These are phyloP conservation scores for Mixornis gularis DNA, from an alignment of 2,113 vertebrate species.

Conservation along the genomic window DNA sequence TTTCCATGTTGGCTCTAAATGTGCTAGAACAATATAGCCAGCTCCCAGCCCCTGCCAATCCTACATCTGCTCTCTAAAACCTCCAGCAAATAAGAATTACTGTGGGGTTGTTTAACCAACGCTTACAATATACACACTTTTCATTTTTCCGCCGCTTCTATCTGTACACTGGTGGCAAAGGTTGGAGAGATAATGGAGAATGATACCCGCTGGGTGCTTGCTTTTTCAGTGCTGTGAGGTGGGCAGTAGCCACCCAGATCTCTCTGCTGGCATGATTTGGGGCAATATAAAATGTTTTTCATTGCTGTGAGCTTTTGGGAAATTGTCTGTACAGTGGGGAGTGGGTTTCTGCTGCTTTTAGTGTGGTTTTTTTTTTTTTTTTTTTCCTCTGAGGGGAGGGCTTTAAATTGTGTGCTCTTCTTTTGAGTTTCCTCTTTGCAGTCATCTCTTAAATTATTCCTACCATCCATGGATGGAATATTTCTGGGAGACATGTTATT, in stretches of 20 bases:
- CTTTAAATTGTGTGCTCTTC: constrained; percentile 51
- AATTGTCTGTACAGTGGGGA: constrained; percentile 38
- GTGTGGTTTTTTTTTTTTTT: not conserved
- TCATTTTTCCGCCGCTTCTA: constrained; percentile 60
- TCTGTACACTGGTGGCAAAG: constrained; percentile 73
- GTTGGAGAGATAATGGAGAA: constrained; percentile 76
- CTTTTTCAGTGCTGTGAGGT: constrained; percentile 32
- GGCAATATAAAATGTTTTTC: constrained; percentile 69
- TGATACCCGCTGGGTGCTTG: constrained; percentile 57
- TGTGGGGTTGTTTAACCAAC: constrained; percentile 81
- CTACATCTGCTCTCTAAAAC: constrained; percentile 85
- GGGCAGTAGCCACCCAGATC: constrained; percentile 62
- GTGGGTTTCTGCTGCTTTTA: not conserved
- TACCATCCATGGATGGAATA: constrained; percentile 47
- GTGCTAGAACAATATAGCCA: constrained; percentile 75
- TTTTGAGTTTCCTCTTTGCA: constrained; percentile 66
- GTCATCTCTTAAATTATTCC: constrained; percentile 71
- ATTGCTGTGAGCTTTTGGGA: constrained; percentile 65
- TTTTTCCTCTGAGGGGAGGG: not conserved
- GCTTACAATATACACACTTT: constrained; percentile 81
- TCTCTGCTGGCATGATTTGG: constrained; percentile 64
- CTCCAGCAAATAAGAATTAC: constrained; percentile 86
- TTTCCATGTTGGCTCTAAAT: constrained; percentile 72
- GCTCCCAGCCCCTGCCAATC: constrained; percentile 77
- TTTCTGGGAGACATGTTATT: constrained; percentile 55